Evolutionary conservation across 2,113 vertebrate species (phyloP), one percentile per base, ranked within the genome.

Genomic region (Aphyosemion australe): DNA sequence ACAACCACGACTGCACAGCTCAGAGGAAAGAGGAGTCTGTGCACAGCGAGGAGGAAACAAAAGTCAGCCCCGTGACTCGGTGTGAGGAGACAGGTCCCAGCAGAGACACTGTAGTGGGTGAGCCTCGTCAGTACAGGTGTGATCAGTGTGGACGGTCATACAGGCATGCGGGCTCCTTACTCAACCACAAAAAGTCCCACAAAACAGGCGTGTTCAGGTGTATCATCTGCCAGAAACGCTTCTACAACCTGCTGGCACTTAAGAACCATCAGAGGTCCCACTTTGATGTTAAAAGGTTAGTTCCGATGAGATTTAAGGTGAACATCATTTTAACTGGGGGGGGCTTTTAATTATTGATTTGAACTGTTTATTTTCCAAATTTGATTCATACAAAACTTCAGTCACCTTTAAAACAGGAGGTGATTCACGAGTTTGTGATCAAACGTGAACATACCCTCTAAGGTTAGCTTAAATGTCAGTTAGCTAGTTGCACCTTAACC

Each of bases 181-280:
- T 95, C 8, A 97, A 96, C 83, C 95, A 97, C 79, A 95, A 94
- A 57, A 95, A 96, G 87, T 96, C 95, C 42, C 95, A 97, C 76
- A 95, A 94, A 34, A 89, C 94, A 0, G 95, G 95, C 0, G 74
- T 95, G 14, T 96, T 95, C 83, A 93, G 93, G 69, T 97, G 95
- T 71, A 87, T 91, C 12, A 84, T 96, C 72, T 97, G 95, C 80
- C 94, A 93, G 75, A 96, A 97, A 81, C 93, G 94, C 62, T 96
- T 96, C 84, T 95, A 95, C 81, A 96, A 96, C 84, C 92, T 96
- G 54, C 85, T 95, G 90, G 95, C 95, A 16, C 93, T 96, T 37
- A 95, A 96, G 78, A 95, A 94, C 83, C 95, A 97, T 67, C 93
- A 95, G 62, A 90, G 95, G 69, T 94, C 95, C 70, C 95, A 97